Evolutionary conservation across 2,797 vertebrate genomes (phyloP), one percentile per base, ranked within the genome.

Genomic region (Neostethus bicornis): DNA sequence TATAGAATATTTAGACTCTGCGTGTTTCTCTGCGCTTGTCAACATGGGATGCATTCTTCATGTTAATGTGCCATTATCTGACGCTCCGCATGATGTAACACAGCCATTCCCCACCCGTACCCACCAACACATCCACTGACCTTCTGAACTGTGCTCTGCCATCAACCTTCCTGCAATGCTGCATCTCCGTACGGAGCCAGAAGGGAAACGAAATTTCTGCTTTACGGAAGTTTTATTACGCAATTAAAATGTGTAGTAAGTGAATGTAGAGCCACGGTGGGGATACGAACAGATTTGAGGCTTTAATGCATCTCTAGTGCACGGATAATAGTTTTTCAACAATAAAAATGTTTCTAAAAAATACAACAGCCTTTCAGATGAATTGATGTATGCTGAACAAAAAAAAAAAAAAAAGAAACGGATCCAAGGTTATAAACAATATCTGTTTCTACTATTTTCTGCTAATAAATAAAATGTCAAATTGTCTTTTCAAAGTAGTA

Each of bases 21-120:
- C 84, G 71, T 73, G 78, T 86, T 86, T 77, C 80, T 53, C 79
- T 63, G 50, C 35, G 11, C 83, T 73, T 84, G 87, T 89, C 87
- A 90, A 87, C 83, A 80, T 37, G 61, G 41, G 66, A 80, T 86
- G 73, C 86, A 86, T 91, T 87, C 90, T 89, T 90, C 85, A 91
- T 85, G 73, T 74, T 83, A 84, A 87, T 88, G 82, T 80, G 60
- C 79, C 85, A 82, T 87, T 87, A 88, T 89, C 79, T 85, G 85
- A 87, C 68, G 58, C 70, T 68, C 74, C 58, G 85, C 67, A 56
- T 89, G 87, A 90, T 88, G 86, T 84, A 87, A 86, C 81, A 62
- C 55, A 58, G 66, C 79, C 59, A 83, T 86, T 85, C 74, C 61
- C 58, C 2, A 6, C 54, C 65, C 8, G 42, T 78, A 75, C 67